Percentiles rank a stretch among this genome's conserved stretches.
Conservation (phyloP, 1,140 invertebrate genomes). For the Polyergus mexicanus region DNA sequence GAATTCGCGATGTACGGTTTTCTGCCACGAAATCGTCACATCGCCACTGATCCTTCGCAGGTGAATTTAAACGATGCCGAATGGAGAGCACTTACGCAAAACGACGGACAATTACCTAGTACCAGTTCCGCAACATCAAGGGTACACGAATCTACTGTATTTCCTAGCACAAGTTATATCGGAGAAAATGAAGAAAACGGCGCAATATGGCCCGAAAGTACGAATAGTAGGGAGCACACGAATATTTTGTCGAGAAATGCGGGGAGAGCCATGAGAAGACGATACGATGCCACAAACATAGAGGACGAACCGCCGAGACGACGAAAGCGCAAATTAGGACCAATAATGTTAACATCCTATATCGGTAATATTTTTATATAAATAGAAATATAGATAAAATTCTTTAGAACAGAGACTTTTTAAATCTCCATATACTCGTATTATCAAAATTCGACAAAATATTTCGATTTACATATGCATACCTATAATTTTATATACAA, state of each 20-base stretch:
- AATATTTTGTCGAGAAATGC: slow-evolving; percentile 13
- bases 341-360: neutral
- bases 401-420: neutral
- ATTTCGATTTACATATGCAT: slow-evolving; percentile 1
- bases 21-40: slow-evolving; percentile 45
- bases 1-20: slow-evolving; percentile 60
- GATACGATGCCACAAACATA: slow-evolving; percentile 3
- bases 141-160: slow-evolving; percentile 13
- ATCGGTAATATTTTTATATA: slow-evolving; percentile 43
- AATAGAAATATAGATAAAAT: slow-evolving; percentile 1
- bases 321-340: slow-evolving; percentile 55
- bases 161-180: slow-evolving; percentile 36
- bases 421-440: neutral
- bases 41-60: slow-evolving; percentile 16
- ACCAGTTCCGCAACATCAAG: slow-evolving; percentile 49
- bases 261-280: slow-evolving; percentile 26
- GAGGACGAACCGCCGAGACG: slow-evolving; percentile 68
- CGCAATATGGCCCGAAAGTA: neutral
- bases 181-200: neutral
- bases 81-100: slow-evolving; percentile 21
- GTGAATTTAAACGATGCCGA: slow-evolving; percentile 40
- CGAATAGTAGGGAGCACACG: neutral
- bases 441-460: neutral
- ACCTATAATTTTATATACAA: neutral
- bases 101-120: slow-evolving; percentile 49